Conservation (phyloP, 2,113 vertebrate genomes). For the Arizona elegans region DNA sequence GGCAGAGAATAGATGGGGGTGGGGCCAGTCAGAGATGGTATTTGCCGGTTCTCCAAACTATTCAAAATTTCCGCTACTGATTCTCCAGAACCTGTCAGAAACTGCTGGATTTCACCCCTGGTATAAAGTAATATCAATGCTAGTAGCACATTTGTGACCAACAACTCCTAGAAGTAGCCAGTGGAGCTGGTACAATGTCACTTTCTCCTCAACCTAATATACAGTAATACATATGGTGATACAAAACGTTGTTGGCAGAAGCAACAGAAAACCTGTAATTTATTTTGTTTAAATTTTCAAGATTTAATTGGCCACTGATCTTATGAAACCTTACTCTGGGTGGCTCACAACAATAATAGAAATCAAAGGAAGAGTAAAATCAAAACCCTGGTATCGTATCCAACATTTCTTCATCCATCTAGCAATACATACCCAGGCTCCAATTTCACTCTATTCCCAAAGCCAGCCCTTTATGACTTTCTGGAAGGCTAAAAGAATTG, state of each 20-base stretch:
- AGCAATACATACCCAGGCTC: not conserved
- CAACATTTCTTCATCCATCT: not conserved
- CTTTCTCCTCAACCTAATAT: not conserved
- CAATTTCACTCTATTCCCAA: not conserved
- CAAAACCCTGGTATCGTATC: not conserved
- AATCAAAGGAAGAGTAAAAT: not conserved
- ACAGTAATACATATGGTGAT: not conserved
- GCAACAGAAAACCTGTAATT: not conserved
- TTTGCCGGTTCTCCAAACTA: no score
- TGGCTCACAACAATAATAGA: not conserved
- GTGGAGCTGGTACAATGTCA: not conserved
- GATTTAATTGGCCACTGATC: not conserved
- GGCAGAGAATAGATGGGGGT: no score
- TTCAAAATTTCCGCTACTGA: no score
- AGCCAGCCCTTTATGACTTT: not conserved
- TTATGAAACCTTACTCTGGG: not conserved
- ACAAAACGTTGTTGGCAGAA: not conserved
- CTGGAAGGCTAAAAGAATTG: not conserved
- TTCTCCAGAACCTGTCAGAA: no score
- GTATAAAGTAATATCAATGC: not conserved
- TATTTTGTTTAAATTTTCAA: not conserved
- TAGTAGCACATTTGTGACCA: not conserved
- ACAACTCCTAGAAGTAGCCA: not conserved
- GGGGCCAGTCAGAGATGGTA: no score
- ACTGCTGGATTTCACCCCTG: no score